Conservation (phyloP, 2,113 vertebrate species). For the Alethe castanea region DNA sequence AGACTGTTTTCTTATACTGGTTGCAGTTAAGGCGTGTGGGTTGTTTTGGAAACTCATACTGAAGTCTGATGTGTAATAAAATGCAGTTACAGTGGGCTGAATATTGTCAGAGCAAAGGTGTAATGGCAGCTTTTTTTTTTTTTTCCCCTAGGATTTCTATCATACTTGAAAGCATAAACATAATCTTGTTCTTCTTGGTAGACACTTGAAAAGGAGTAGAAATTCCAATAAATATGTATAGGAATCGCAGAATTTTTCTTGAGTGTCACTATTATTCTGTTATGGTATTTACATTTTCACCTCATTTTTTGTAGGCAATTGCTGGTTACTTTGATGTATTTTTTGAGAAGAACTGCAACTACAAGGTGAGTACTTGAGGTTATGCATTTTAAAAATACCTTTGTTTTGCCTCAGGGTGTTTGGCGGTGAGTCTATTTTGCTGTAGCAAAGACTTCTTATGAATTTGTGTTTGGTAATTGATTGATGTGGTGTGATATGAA, state of each 20-base stretch:
- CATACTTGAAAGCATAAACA: neutral
- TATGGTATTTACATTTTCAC: neutral
- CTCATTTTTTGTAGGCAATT: conserved; percentile 78
- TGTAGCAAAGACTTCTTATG: conserved; percentile 64
- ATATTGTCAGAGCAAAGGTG: neutral
- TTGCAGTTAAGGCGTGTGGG: neutral
- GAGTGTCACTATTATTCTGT: neutral
- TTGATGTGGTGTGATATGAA: conserved; percentile 72
- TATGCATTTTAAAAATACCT: conserved; percentile 45
- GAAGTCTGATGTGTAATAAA: neutral
- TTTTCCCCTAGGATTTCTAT: neutral
- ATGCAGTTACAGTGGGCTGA: neutral
- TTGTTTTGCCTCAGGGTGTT: conserved; percentile 67
- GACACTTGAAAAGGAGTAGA: neutral
- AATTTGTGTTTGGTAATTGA: conserved; percentile 55
- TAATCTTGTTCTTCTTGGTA: neutral
- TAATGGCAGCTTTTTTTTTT: neutral
- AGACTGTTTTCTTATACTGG: neutral
- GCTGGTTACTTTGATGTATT: conserved; percentile 95
- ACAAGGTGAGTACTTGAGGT: conserved; percentile 78
- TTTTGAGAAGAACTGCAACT: conserved; percentile 89
- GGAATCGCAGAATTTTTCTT: neutral
- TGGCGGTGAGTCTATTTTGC: conserved; percentile 61
- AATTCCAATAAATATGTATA: neutral
- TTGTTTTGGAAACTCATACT: neutral